Conservation (phyloP, 2,113 vertebrate genomes). For the Egretta garzetta region DNA sequence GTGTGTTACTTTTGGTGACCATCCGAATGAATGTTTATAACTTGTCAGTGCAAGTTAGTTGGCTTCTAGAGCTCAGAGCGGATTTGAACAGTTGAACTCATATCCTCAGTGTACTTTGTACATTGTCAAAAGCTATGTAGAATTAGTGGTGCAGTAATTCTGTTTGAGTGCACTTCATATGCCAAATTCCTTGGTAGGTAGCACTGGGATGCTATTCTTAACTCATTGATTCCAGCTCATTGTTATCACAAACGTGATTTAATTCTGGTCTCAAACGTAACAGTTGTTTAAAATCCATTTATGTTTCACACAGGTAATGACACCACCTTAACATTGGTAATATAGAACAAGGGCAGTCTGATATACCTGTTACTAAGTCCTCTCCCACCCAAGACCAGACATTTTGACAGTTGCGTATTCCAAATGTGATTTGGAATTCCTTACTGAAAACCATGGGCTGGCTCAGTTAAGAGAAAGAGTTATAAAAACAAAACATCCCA, state of each 20-base stretch:
- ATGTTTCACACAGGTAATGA: background rate
- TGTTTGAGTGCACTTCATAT: background rate
- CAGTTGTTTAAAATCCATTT: background rate
- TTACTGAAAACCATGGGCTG: background rate
- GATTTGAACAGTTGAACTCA: background rate
- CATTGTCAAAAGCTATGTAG: background rate
- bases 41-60: background rate
- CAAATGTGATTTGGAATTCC: background rate
- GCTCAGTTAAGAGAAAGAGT: background rate
- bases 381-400: background rate
- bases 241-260: background rate
- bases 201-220: background rate
- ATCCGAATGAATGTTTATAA: background rate
- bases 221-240: background rate
- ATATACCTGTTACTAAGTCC: background rate
- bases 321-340: background rate
- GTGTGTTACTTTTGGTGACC: background rate
- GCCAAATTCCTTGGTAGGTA: background rate
- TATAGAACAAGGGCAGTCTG: accelerated
- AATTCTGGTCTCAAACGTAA: background rate
- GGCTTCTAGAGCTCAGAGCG: background rate
- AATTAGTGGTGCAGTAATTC: background rate
- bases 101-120: background rate
- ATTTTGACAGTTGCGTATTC: background rate
- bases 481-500: background rate